Conservation (phyloP, 2,888 invertebrate species). For the Gymnocheta viridis region DNA sequence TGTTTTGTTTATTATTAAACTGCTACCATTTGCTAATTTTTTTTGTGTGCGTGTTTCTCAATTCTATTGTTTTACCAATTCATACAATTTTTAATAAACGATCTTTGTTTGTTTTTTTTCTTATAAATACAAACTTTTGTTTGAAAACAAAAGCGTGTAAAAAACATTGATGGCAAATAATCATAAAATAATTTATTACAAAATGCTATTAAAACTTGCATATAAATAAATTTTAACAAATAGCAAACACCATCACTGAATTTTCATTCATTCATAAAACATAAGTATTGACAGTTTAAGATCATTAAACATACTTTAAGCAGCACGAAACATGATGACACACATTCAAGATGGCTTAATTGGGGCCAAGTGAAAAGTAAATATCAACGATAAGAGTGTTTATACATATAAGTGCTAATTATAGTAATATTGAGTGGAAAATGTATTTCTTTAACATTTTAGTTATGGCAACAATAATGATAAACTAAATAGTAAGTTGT, state of each 20-base stretch:
- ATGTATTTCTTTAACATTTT: no score
- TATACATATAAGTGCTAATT: not conserved
- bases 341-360: constrained; percentile 16
- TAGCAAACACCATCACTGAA: not conserved
- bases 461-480: no score
- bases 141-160: not conserved
- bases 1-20: constrained; percentile 31
- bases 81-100: not conserved
- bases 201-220: not conserved
- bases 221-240: not conserved
- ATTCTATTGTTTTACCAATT: constrained; percentile 18
- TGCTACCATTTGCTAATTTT: not conserved
- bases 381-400: not conserved
- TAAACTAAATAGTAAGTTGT: not conserved
- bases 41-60: not conserved
- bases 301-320: constrained; percentile 7
- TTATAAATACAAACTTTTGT: not conserved
- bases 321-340: constrained; percentile 29
- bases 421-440: not conserved
- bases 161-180: not conserved
- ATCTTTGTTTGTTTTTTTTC: not conserved
- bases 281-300: constrained; percentile 2
- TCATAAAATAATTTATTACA: constrained; percentile 31
- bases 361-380: not conserved
- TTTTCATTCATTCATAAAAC: constrained; percentile 11